These are phyloP conservation scores for Linyphia triangularis DNA, from an alignment of 2,888 invertebrate species.

Conservation along the genomic window DNA sequence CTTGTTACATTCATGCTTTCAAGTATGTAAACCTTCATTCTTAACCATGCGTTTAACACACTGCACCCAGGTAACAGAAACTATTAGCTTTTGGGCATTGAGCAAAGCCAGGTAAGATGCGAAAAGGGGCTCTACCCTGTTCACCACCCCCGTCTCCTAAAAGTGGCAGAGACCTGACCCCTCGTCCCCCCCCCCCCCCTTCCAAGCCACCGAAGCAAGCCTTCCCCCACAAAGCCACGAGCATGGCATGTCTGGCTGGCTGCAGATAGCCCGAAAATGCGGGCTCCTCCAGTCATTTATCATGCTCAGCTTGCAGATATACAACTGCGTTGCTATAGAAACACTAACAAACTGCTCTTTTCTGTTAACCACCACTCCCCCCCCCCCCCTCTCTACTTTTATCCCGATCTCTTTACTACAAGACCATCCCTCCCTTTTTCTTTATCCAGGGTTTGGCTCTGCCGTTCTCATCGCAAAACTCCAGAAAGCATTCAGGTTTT, in stretches of 20 bases:
- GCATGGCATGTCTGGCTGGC: conserved; percentile 63
- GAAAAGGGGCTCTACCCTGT: conserved; percentile 42
- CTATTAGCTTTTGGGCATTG: conserved; percentile 5
- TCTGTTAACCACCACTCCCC: conserved; percentile 66
- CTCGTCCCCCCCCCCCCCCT: not conserved
- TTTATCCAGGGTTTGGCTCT: conserved; percentile 32
- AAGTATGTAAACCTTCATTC: too few relatives aligned
- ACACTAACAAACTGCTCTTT: conserved; percentile 75
- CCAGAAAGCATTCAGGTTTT: conserved; percentile 67
- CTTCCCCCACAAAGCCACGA: conserved; percentile 57
- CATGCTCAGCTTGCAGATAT: conserved; percentile 75
- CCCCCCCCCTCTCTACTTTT: not conserved
- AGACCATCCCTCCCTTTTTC: conserved; percentile 31
- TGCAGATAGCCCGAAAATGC: conserved; percentile 74
- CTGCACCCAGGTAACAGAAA: not conserved
- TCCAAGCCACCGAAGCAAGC: not conserved
- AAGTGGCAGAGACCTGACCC: conserved; percentile 75
- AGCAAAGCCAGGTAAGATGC: conserved; percentile 35
- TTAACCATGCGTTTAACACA: not conserved
- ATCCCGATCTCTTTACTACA: conserved; percentile 25
- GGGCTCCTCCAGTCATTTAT: conserved; percentile 69
- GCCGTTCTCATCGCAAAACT: conserved; percentile 62
- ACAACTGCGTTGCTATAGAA: conserved; percentile 73
- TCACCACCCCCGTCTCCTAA: conserved; percentile 60
- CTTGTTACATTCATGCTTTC: too few relatives aligned